Evolutionary conservation across 2,797 vertebrate species (phyloP), one percentile per base, ranked within the genome.

Genomic region (Microctenopoma stevenorrisi): DNA sequence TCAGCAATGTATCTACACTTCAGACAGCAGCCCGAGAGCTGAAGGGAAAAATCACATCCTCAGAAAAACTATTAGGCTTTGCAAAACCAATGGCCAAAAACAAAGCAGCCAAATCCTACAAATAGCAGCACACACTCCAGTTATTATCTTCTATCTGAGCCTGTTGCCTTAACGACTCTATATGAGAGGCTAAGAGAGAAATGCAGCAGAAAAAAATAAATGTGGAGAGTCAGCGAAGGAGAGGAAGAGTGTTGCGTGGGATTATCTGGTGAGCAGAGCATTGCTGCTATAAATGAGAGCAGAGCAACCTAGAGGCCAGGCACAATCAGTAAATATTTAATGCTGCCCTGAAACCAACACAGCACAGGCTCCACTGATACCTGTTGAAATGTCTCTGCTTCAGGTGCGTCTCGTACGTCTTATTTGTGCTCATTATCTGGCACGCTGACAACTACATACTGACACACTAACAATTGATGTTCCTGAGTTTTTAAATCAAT

Each of bases 251-350:
- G 47, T 7, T 72, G 76, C 28, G 52, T 48, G 59, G 65, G 77
- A 74, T 70, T 46, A 61, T 65, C 52, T 76, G 65, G 40, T 50
- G 76, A 81, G 72, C 22, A 0, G 51, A 73, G 74, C 25, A 12
- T 58, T 72, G 44, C 58, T 9, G 33, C 58, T 53, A 25, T 22
- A 49, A 68, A 73, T 8, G 26, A 82, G 62, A 69, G 66, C 65
- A n/a, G 57, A 68, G 54, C 71, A 79, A 82, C 77, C 81, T 68
- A 74, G 74, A 78, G 58, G 70, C 70, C 66, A 16, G 43, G 49
- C 58, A 15, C 68, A 13, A 33, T 48, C 60, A 1, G 67, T 88
- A 83, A 90, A 91, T 90, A 91, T 91, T 88, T 88, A 72, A 89
- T 84, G 73, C 49, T 10, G 35, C 64, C 60, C 57, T 70, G 64